phyloP scores from a whole-genome alignment of 2,113 vertebrate genomes.

The Entelurus aequoreus region DNA sequence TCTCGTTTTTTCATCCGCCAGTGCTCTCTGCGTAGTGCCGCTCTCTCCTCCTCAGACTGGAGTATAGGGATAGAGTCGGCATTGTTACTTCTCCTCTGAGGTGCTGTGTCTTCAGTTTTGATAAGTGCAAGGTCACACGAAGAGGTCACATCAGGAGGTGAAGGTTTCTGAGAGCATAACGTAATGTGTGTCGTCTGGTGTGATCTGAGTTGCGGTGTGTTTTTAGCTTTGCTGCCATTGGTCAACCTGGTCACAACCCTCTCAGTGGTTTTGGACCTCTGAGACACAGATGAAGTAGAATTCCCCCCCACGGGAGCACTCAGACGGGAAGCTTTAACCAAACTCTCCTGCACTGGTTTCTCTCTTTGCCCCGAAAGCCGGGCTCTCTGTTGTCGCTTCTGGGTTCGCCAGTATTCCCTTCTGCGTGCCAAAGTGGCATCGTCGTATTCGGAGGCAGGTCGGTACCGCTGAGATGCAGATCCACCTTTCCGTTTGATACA shows the following conservation, averaged over 20 bases:
- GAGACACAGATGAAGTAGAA: background rate
- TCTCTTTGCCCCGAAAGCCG: constrained; percentile 49
- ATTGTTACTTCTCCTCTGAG: background rate
- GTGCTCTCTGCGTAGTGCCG: constrained; percentile 66
- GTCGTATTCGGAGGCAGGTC: constrained; percentile 63
- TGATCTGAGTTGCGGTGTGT: constrained; percentile 35
- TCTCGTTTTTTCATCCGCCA: constrained; percentile 76
- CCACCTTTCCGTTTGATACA: constrained; percentile 52
- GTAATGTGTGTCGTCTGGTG: constrained; percentile 26
- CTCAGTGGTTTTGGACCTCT: background rate
- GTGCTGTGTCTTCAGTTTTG: constrained; percentile 10
- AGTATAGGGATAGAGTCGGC: background rate
- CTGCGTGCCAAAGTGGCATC: constrained; percentile 69
- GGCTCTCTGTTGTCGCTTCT: constrained; percentile 76
- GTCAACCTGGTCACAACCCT: constrained; percentile 22
- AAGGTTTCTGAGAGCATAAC: constrained; percentile 27
- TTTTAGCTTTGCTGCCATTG: constrained; percentile 43
- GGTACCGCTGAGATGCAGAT: constrained; percentile 52
- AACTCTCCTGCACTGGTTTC: constrained; percentile 13
- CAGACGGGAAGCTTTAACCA: constrained; percentile 8
- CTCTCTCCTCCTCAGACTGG: constrained; percentile 64
- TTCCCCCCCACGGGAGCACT: too few species aligned
- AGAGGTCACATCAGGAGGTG: constrained; percentile 13
- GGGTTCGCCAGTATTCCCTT: constrained; percentile 75
- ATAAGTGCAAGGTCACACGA: constrained; percentile 10